phyloP scores from a whole-genome alignment of 2,113 vertebrate genomes.

The Dipodomys stephensi region DNA sequence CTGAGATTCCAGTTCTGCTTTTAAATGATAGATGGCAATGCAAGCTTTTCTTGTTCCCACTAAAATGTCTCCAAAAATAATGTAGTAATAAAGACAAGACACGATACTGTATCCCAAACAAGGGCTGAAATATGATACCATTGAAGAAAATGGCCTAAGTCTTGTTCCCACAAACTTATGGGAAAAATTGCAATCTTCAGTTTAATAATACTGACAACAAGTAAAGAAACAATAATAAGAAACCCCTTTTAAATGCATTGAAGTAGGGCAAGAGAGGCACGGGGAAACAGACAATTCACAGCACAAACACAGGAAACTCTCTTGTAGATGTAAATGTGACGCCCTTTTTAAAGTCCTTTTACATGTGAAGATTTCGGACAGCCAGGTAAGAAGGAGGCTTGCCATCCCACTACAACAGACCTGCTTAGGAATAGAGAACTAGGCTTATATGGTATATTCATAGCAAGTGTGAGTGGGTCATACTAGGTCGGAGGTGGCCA shows the following conservation, averaged over 20 bases:
- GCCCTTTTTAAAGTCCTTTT: background rate
- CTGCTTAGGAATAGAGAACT: background rate
- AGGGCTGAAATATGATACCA: background rate
- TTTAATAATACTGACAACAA: background rate
- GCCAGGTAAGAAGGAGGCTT: background rate
- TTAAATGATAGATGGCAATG: background rate
- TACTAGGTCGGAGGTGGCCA: background rate
- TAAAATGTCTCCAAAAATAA: conserved; percentile 18
- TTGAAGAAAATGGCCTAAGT: background rate
- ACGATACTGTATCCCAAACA: background rate
- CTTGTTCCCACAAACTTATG: background rate
- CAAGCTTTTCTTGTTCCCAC: background rate
- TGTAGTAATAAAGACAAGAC: conserved; percentile 9
- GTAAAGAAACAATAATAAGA: background rate
- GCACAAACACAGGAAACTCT: background rate
- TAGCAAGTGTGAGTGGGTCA: no score
- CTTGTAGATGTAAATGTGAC: background rate
- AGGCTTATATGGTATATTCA: background rate
- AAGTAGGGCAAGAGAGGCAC: background rate
- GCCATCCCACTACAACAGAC: background rate
- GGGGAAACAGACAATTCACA: background rate
- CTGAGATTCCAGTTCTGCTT: background rate
- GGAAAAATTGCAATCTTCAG: background rate
- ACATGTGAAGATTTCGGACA: background rate
- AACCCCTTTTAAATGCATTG: background rate